Evolutionary conservation across 2,888 invertebrate genomes (phyloP).

Genomic region (Byasa hedistus): DNA sequence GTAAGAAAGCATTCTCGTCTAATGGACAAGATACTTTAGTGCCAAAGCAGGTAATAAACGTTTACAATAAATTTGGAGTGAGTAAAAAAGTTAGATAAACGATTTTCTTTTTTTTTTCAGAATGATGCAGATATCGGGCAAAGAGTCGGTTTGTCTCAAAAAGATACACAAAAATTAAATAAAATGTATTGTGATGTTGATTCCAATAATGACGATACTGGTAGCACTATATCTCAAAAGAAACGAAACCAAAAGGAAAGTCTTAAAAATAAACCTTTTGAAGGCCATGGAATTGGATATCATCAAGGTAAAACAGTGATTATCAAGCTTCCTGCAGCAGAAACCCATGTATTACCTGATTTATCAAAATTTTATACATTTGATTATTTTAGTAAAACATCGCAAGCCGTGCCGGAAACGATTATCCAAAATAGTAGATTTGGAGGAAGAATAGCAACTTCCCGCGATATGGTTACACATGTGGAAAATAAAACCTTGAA

Average conservation of each 20-base stretch:
- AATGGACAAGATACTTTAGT: constrained; percentile 84
- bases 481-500: constrained; percentile 1
- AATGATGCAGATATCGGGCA: constrained; percentile 77
- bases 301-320: constrained; percentile 75
- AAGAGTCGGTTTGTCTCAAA: constrained; percentile 77
- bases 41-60: constrained; percentile 69
- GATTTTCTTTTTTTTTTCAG: constrained; percentile 45
- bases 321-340: constrained; percentile 64
- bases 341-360: constrained; percentile 56
- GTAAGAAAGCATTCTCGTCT: constrained; percentile 83
- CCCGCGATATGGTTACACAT: constrained; percentile 32
- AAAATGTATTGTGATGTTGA: constrained; percentile 79
- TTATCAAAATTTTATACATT: constrained; percentile 59
- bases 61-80: not conserved
- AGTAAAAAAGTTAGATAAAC: not conserved
- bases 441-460: constrained; percentile 55
- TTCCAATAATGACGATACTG: constrained; percentile 45
- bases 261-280: constrained; percentile 65
- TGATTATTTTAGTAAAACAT: constrained; percentile 72
- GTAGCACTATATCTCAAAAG: constrained; percentile 41
- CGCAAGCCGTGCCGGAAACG: constrained; percentile 60
- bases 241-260: constrained; percentile 51
- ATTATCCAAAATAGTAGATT: constrained; percentile 46
- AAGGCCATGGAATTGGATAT: constrained; percentile 72
- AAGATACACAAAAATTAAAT: constrained; percentile 78